A percentile compares a stretch with the other conserved stretches of the same genome.
phyloP scores from a whole-genome alignment of 2,113 vertebrate genomes.

The Orthonyx spaldingii region DNA sequence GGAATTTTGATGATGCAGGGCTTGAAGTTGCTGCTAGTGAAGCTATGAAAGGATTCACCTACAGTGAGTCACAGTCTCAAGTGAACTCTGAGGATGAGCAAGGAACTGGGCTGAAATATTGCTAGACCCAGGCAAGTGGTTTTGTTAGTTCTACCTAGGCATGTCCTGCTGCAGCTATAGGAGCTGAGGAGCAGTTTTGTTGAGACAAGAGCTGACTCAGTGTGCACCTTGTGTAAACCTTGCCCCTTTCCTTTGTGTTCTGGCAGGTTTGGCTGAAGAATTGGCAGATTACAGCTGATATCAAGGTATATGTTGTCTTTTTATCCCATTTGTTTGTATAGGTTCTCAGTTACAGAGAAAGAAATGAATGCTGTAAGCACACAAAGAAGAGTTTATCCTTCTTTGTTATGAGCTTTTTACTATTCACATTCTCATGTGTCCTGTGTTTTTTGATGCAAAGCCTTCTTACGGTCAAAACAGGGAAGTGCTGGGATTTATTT shows the following conservation, averaged over 20 bases:
- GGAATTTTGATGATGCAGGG: background rate
- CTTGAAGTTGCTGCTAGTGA: background rate
- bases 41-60: background rate
- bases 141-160: background rate
- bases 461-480: background rate
- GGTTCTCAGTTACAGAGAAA: constrained; percentile 39
- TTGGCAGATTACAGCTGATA: background rate
- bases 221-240: background rate
- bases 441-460: background rate
- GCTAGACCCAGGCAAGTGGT: rapidly evolving
- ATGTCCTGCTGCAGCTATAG: background rate
- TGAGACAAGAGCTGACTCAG: background rate
- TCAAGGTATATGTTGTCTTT: background rate
- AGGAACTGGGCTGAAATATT: background rate
- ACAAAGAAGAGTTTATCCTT: constrained; percentile 20
- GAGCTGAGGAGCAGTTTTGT: background rate
- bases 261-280: background rate
- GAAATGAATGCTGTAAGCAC: background rate
- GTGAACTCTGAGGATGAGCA: background rate
- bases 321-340: background rate
- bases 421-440: background rate
- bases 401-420: constrained; percentile 9
- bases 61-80: background rate
- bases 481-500: background rate
- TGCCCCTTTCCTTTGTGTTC: background rate